Evolutionary conservation across 2,888 invertebrate genomes (phyloP).

Genomic region (Eurois occulta): DNA sequence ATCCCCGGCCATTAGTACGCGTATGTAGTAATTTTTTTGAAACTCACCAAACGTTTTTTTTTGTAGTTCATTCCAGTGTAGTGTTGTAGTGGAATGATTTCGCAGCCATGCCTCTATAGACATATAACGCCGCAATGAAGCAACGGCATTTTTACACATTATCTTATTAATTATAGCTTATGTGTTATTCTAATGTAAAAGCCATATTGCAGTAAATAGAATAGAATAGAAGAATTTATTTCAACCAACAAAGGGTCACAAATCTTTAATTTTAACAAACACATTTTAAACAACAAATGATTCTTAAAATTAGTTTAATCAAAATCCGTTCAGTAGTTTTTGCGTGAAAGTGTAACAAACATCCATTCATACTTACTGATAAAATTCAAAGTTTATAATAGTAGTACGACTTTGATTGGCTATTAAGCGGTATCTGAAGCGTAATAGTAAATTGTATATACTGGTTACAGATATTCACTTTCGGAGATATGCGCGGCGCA

Average conservation of each 20-base stretch:
- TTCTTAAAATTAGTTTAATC: not conserved
- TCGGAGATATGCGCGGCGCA: slow-evolving; percentile 72
- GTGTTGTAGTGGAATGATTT: not conserved
- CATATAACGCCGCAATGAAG: not conserved
- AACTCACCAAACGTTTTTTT: too few relatives aligned
- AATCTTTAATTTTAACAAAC: too few relatives aligned
- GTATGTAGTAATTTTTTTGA: not conserved
- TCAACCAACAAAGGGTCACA: not conserved
- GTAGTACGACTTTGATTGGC: not conserved
- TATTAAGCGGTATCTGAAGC: not conserved
- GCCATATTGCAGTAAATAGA: not conserved
- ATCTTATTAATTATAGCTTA: not conserved
- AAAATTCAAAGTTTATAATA: not conserved
- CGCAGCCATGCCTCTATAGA: not conserved
- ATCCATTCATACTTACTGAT: not conserved
- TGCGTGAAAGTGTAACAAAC: not conserved
- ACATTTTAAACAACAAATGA: not conserved
- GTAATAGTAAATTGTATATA: slow-evolving; percentile 26
- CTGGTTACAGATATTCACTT: slow-evolving; percentile 65
- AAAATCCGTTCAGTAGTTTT: not conserved
- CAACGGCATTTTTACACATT: not conserved
- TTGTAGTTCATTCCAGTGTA: not conserved
- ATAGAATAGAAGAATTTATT: not conserved
- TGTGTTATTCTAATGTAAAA: not conserved
- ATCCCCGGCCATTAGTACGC: too few relatives aligned